Evolutionary conservation across 1,140 invertebrate species (phyloP).

Genomic region (Diorhabda sublineata): DNA sequence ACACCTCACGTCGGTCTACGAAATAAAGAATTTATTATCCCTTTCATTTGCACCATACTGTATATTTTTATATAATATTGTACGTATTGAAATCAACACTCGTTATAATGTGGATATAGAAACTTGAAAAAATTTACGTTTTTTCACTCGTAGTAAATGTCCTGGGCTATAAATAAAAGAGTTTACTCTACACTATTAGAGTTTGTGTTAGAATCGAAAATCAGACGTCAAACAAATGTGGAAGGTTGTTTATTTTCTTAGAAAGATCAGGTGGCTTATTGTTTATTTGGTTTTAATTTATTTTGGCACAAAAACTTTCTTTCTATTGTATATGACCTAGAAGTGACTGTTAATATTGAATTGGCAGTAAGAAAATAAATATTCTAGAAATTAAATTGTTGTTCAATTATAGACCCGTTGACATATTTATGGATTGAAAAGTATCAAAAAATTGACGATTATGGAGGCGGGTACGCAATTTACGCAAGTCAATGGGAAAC

Average conservation of each 20-base stretch:
- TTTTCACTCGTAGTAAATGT: background rate
- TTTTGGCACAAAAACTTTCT: background rate
- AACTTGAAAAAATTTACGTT: background rate
- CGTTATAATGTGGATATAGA: no score
- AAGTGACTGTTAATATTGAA: background rate
- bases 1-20: no score
- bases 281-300: constrained; percentile 1
- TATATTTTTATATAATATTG: no score
- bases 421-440: background rate
- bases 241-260: constrained; percentile 1
- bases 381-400: background rate
- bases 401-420: background rate
- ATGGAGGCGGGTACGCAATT: background rate
- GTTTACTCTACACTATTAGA: background rate
- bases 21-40: no score
- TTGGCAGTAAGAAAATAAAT: background rate
- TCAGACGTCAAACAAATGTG: background rate
- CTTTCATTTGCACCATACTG: no score
- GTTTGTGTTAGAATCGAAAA: background rate
- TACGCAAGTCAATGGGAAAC: no score
- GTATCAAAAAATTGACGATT: background rate
- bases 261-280: constrained; percentile 2
- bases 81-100: no score
- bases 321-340: background rate
- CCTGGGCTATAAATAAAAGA: background rate